Conservation (phyloP, 2,797 vertebrate species). For the Sebastes cheni region DNA sequence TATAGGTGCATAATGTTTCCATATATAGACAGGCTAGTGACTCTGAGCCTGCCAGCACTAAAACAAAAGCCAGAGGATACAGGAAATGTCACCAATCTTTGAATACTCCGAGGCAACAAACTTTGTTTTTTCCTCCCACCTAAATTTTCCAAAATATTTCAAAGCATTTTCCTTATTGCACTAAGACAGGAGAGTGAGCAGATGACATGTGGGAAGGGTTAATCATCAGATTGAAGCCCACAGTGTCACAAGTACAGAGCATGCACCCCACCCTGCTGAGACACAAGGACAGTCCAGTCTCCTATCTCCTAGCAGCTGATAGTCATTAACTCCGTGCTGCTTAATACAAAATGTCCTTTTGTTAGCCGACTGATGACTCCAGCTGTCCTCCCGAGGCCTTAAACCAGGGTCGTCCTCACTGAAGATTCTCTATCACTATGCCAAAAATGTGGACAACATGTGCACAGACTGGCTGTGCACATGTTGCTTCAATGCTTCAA, state of each 20-base stretch:
- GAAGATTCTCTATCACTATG: neutral
- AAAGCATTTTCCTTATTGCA: neutral
- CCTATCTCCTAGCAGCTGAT: constrained; percentile 53
- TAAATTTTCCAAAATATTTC: neutral
- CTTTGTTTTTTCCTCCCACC: constrained; percentile 3
- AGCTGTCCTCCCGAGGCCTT: constrained; percentile 5
- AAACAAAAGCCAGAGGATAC: constrained; percentile 37
- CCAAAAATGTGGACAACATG: neutral
- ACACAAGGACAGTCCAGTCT: constrained; percentile 32
- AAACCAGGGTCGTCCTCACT: neutral
- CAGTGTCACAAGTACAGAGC: constrained; percentile 18
- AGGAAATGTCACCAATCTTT: constrained; percentile 51
- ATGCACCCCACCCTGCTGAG: constrained; percentile 24
- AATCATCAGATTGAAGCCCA: constrained; percentile 13
- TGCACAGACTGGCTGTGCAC: neutral
- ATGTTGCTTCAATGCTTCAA: too few relatives aligned
- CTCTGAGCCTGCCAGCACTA: constrained; percentile 18
- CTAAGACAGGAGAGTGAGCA: neutral
- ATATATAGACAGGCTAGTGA: constrained; percentile 32
- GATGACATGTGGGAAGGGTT: neutral
- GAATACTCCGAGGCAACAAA: constrained; percentile 12
- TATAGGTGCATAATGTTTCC: constrained; percentile 30
- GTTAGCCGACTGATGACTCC: constrained; percentile 19
- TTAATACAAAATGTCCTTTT: constrained; percentile 61
- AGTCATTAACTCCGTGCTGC: constrained; percentile 43